Evolutionary conservation across 2,113 vertebrate species (phyloP).

Genomic region (Mobula birostris): DNA sequence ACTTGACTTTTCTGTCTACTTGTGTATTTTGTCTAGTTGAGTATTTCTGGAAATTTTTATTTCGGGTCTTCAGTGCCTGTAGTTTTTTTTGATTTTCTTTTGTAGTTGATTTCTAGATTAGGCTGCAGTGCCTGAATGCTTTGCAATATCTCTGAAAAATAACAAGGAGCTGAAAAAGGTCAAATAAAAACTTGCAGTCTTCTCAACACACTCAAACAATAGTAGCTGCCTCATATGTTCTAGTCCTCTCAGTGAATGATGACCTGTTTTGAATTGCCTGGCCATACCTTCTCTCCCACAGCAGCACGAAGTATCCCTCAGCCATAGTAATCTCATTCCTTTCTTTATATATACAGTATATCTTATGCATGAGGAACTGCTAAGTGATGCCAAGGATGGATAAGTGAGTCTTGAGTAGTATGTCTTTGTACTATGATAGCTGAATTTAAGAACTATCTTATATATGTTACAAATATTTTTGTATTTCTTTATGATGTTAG

Average conservation of each 20-base stretch:
- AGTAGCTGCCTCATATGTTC: not conserved
- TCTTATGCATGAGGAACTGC: too few relatives aligned
- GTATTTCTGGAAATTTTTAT: too few relatives aligned
- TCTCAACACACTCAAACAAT: not conserved
- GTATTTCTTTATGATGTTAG: too few relatives aligned
- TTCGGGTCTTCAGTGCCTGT: too few relatives aligned
- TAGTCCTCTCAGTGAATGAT: not conserved
- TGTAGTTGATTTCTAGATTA: not conserved
- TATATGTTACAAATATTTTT: too few relatives aligned
- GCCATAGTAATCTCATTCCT: too few relatives aligned
- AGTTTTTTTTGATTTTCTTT: too few relatives aligned
- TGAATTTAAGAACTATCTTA: not conserved
- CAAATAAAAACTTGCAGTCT: not conserved
- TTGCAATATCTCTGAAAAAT: not conserved
- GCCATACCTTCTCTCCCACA: not conserved
- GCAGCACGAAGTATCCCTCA: too few relatives aligned
- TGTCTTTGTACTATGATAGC: not conserved
- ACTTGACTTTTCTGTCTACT: too few relatives aligned
- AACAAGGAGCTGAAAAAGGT: not conserved
- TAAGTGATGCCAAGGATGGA: not conserved
- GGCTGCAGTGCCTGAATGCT: not conserved
- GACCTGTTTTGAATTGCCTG: not conserved
- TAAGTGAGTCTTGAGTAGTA: not conserved
- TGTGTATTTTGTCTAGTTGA: too few relatives aligned
- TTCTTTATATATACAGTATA: too few relatives aligned